These are phyloP conservation scores for Formica exsecta DNA, from an alignment of 1,140 invertebrate genomes.

Conservation along the genomic window DNA sequence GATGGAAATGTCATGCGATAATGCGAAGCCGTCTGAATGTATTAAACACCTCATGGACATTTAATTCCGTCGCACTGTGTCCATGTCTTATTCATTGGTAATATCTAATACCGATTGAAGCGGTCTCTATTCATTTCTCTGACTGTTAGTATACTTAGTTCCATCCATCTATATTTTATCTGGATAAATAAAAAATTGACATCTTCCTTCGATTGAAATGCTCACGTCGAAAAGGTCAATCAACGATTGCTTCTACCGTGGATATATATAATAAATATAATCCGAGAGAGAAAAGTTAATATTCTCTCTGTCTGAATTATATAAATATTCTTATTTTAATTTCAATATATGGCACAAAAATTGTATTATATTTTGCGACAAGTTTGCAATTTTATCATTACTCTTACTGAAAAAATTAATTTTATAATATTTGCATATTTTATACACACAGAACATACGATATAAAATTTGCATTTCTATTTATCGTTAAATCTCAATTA, in stretches of 20 bases:
- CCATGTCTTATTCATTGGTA: neutral
- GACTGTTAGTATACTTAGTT: neutral
- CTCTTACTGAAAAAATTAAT: neutral
- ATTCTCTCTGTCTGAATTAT: neutral
- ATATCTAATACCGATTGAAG: conserved; percentile 1
- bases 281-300: neutral
- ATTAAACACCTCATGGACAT: conserved; percentile 8
- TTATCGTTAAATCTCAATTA: neutral
- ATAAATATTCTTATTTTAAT: conserved; percentile 16
- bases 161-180: neutral
- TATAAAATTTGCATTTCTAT: neutral
- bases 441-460: neutral
- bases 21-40: conserved; percentile 14
- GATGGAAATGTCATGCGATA: conserved; percentile 54
- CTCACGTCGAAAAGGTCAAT: conserved; percentile 21
- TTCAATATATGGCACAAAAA: neutral
- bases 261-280: neutral
- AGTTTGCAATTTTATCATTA: neutral
- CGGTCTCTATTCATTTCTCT: neutral
- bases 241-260: neutral
- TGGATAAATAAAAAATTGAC: conserved; percentile 5
- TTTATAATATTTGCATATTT: neutral
- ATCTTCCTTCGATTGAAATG: conserved; percentile 9
- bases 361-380: neutral
- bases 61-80: conserved; percentile 2